These are phyloP conservation scores for Odontamblyopus rebecca DNA, from an alignment of 2,797 vertebrate genomes.

Conservation along the genomic window DNA sequence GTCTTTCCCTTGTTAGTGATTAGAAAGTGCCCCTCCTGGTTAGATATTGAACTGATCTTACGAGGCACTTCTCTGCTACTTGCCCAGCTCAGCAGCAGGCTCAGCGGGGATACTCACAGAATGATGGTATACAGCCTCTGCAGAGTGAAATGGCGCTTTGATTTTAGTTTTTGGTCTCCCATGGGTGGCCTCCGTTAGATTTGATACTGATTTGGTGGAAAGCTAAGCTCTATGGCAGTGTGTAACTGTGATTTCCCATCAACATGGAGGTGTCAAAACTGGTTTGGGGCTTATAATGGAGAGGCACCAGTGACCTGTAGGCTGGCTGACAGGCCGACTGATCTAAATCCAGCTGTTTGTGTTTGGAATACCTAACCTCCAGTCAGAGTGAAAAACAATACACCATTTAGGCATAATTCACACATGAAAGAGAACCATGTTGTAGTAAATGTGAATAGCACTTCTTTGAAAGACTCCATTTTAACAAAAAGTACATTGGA, in stretches of 20 bases:
- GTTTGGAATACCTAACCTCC: slow-evolving; percentile 29
- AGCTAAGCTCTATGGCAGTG: slow-evolving; percentile 39
- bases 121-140: slow-evolving; percentile 48
- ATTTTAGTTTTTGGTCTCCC: slow-evolving; percentile 52
- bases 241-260: slow-evolving; percentile 13
- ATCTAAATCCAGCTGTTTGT: slow-evolving; percentile 51
- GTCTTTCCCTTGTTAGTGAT: slow-evolving; percentile 22
- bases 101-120: slow-evolving; percentile 41
- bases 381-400: slow-evolving; percentile 32
- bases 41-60: slow-evolving; percentile 36
- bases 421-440: slow-evolving; percentile 31
- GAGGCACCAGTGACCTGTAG: slow-evolving; percentile 20
- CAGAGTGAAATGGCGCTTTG: slow-evolving; percentile 57
- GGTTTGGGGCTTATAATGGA: slow-evolving; percentile 44
- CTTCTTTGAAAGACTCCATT: slow-evolving; percentile 39
- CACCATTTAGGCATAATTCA: slow-evolving; percentile 17
- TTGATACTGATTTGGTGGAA: slow-evolving; percentile 56
- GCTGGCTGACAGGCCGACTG: slow-evolving; percentile 33
- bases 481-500: slow-evolving; percentile 33
- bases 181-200: slow-evolving; percentile 51
- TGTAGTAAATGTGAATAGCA: slow-evolving; percentile 31
- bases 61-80: slow-evolving; percentile 40
- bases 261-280: slow-evolving; percentile 44
- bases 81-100: slow-evolving; percentile 41
- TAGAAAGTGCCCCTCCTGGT: slow-evolving; percentile 36